Evolutionary conservation across 1,140 invertebrate species (phyloP).

Genomic region (Drosophila rhopaloa): DNA sequence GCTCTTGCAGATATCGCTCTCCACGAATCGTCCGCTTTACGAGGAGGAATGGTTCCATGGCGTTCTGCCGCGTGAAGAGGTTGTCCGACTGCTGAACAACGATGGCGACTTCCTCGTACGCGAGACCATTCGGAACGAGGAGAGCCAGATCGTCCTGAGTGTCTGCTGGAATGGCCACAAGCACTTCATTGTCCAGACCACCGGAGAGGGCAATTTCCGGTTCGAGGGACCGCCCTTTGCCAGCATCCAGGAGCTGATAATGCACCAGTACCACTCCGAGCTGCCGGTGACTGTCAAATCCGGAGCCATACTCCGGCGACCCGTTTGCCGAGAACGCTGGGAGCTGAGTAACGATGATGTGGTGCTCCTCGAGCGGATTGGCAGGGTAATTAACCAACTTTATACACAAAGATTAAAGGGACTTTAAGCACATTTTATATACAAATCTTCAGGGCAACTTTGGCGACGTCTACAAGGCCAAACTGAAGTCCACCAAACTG

Average conservation of each 20-base stretch:
- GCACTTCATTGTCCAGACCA: constrained; percentile 99
- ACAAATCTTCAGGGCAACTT: constrained; percentile 93
- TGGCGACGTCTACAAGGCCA: constrained; percentile 97
- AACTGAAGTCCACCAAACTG: constrained; percentile 91
- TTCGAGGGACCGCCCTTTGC: constrained; percentile 97
- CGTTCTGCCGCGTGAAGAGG: constrained; percentile 97
- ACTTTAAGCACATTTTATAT: no score
- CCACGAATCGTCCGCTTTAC: constrained; percentile 87
- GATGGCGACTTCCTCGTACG: constrained; percentile 98
- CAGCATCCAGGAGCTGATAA: constrained; percentile 95
- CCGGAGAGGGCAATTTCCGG: constrained; percentile 94
- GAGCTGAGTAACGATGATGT: constrained; percentile 99
- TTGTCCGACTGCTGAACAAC: constrained; percentile 93
- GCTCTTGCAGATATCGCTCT: constrained; percentile 75
- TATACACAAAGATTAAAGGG: no score
- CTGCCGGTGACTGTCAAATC: constrained; percentile 95
- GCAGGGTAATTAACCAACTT: constrained; percentile 88
- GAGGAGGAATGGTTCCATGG: constrained; percentile 99
- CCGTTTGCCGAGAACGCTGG: constrained; percentile 96
- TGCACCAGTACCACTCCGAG: constrained; percentile 93
- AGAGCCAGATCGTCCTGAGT: constrained; percentile 96
- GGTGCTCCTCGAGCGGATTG: constrained; percentile 96
- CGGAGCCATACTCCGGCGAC: constrained; percentile 93
- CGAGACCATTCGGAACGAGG: constrained; percentile 96
- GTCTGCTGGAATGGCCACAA: constrained; percentile 98